phyloP scores from a whole-genome alignment of 1,140 invertebrate species.

The Plutomurus gul region DNA sequence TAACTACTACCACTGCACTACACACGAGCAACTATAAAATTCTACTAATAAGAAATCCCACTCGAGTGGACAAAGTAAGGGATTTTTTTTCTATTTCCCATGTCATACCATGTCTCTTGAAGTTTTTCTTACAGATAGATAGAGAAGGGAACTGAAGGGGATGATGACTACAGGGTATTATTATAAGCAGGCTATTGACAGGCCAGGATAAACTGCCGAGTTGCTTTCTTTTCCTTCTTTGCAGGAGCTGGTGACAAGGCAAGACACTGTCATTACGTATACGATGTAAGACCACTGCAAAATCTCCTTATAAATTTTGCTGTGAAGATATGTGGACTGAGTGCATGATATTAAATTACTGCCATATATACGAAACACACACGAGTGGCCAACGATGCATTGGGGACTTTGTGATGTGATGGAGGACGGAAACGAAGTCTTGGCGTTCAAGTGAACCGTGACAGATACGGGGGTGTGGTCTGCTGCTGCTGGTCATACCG shows the following conservation, averaged over 20 bases:
- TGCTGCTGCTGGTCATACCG: not conserved
- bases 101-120: not conserved
- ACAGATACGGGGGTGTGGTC: constrained; percentile 42
- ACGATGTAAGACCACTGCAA: not conserved
- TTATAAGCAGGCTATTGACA: constrained; percentile 30
- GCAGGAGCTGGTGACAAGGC: not conserved
- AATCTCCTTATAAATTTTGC: not conserved
- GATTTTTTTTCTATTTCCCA: not conserved
- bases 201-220: not conserved
- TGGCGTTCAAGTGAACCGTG: constrained; percentile 35
- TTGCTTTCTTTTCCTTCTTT: constrained; percentile 20
- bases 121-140: not conserved
- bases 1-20: no score
- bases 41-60: no score
- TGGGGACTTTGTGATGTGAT: not conserved
- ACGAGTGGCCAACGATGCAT: not conserved
- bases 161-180: not conserved
- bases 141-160: not conserved
- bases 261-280: no score
- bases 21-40: no score
- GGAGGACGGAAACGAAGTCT: not conserved
- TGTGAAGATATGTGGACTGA: no score
- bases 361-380: no score
- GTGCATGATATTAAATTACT: not conserved
- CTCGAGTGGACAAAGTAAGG: not conserved